Percentiles rank a stretch among this genome's conserved stretches.
Evolutionary conservation across 2,797 vertebrate genomes (phyloP).

Genomic region (Malurus leucopterus): DNA sequence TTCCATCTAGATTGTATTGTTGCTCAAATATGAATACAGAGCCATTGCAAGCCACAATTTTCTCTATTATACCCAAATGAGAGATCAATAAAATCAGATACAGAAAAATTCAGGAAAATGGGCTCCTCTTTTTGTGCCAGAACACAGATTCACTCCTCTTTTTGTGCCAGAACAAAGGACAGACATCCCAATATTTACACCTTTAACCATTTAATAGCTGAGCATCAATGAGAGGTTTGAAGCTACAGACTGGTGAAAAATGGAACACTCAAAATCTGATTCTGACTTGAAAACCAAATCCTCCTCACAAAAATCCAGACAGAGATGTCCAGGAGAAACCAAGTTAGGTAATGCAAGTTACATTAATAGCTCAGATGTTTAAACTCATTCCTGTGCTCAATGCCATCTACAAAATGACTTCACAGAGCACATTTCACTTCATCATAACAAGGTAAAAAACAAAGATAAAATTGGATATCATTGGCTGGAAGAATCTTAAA

Average conservation of each 20-base stretch:
- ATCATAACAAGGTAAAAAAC: neutral
- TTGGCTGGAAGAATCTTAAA: neutral
- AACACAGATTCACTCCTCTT: rapidly evolving
- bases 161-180: neutral
- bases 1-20: neutral
- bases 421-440: neutral
- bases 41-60: neutral
- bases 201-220: neutral
- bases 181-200: neutral
- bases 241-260: neutral
- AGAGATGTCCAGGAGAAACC: neutral
- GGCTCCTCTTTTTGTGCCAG: neutral
- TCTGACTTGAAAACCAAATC: neutral
- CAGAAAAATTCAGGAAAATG: neutral
- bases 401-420: neutral
- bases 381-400: neutral
- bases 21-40: neutral
- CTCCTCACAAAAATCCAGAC: neutral
- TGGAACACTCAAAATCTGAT: neutral
- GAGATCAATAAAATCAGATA: neutral
- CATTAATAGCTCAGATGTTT: neutral
- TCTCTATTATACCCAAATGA: neutral
- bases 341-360: neutral
- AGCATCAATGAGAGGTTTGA: neutral
- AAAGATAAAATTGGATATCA: rapidly evolving